Evolutionary conservation across 2,113 vertebrate genomes (phyloP).

Genomic region (Pedionomus torquatus): DNA sequence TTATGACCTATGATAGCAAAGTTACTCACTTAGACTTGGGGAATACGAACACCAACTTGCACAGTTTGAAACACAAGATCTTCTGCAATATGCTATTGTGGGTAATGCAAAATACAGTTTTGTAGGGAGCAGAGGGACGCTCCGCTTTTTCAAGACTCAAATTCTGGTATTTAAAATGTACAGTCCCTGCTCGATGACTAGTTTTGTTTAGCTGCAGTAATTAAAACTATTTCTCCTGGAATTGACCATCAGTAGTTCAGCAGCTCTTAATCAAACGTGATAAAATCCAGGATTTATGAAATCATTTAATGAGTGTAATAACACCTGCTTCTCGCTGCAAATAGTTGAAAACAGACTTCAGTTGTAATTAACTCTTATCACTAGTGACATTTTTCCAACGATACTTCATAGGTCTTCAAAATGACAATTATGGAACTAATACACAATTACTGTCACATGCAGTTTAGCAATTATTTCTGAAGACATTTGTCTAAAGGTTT

Average conservation of each 20-base stretch:
- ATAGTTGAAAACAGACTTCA: conserved; percentile 80
- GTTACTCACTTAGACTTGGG: conserved; percentile 14
- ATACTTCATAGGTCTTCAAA: conserved; percentile 81
- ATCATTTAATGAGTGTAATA: conserved; percentile 75
- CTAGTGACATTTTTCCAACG: conserved; percentile 78
- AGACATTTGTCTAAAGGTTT: conserved; percentile 79
- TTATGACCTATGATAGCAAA: conserved; percentile 44
- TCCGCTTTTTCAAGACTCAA: conserved; percentile 41
- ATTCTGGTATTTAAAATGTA: conserved; percentile 52
- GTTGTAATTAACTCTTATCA: conserved; percentile 81
- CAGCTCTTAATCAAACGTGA: conserved; percentile 76
- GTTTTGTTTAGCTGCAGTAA: conserved; percentile 45
- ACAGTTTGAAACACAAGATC: conserved; percentile 58
- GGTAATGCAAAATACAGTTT: conserved; percentile 53
- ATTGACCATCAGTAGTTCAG: conserved; percentile 66
- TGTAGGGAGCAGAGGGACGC: conserved; percentile 1
- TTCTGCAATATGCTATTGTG: conserved; percentile 43
- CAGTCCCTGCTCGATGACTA: conserved; percentile 23
- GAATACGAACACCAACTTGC: conserved; percentile 38
- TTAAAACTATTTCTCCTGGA: conserved; percentile 65
- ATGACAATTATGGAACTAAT: conserved; percentile 81
- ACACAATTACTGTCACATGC: conserved; percentile 82
- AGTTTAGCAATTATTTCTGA: conserved; percentile 80
- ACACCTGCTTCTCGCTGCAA: conserved; percentile 77
- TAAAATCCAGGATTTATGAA: conserved; percentile 78